Evolutionary conservation across 2,797 vertebrate species (phyloP), one percentile per base, ranked within the genome.

Genomic region (Argentina silus): DNA sequence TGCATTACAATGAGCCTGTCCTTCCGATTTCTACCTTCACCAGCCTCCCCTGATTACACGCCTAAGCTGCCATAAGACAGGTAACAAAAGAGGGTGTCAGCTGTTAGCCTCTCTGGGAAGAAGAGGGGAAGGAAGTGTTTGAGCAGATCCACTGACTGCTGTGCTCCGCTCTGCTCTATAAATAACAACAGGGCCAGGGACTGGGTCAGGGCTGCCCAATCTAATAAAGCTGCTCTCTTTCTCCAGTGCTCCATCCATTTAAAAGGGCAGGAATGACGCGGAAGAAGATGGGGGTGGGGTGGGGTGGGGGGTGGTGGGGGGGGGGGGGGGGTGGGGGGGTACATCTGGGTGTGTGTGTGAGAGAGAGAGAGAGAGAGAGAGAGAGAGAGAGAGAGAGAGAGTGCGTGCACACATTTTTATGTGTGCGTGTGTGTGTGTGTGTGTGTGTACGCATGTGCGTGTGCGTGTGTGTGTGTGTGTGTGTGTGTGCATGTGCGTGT

Each of bases 191-290:
- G 23, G 78, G 75, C 68, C 47, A n/a, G 23, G 42, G 51, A 50
- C 50, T 79, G 57, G 78, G 81, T 87, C 82, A 81, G 78, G 71
- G 81, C 84, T 77, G 79, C 83, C 76, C 78, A 67, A 76, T 85
- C 86, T 87, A 87, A 89, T 90, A 87, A 90, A 90, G 85, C 70
- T 53, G 62, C 72, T 72, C 76, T 84, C 77, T 74, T 79, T 67
- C 74, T 78, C 77, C 3, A 19, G 72, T 70, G 73, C 82, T 66
- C 17, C 0, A 63, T 72, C 76, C 51, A 36, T 89, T 89, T 77
- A 84, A 82, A 90, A 90, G 77, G 90, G 83, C 85, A 84, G 69
- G 1, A 65, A 81, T 90, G 91, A 90, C 81, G 83, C 7, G 55
- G 60, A 17, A 44, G 66, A 72, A 75, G 72, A 69, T 75, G 69